Base-by-base conservation (phyloP, 2,797 vertebrate genomes). In the Hypotaenidia philippensis region DNA sequence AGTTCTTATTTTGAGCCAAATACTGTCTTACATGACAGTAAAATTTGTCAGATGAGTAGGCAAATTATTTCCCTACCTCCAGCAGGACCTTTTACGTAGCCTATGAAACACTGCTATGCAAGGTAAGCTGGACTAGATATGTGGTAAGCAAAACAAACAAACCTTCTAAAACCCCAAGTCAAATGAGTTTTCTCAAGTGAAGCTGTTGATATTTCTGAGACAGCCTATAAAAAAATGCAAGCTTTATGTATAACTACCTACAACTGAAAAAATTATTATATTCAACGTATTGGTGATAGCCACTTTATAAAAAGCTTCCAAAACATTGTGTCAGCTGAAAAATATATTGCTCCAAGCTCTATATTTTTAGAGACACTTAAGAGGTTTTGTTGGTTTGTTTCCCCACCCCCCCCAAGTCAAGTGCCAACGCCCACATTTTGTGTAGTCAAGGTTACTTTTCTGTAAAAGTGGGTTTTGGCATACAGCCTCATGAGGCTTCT, bases 231-330 rank as follows among this genome's bases (percentile, higher is more conserved):
- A 52, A 63, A 88, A 75, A 82, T 23, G 5, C 6, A 36, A 18
- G 7, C n/a, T 82, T 84, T 56, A 10, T 27, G 11, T 29, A 9
- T 75, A 56, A 81, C 49, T 78, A 56, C 5, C 6, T 81, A 17
- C 22, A 69, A 29, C 34, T 22, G 23, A 60, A 65, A 74, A 57
- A 59, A 89, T 14, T 11, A 89, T 81, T 94, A 60, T 49, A 76
- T 61, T 92, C 34, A 93, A 56, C 17, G 19, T 95, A 90, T 75
- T 61, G 11, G 3, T 45, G n/a, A 53, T 55, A 41, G 6, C 1
- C 75, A 11, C 5, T 75, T 83, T 92, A 79, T 23, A 76, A 40
- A 91, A 89, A 83, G 27, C 14, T 70, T 78, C 72, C 23, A 57
- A 63, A 77, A 40, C 38, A 26, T 45, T 38, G 1, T 74, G 5